These are phyloP conservation scores for Catharus bicknelli DNA, from an alignment of 2,113 vertebrate genomes.

Conservation along the genomic window DNA sequence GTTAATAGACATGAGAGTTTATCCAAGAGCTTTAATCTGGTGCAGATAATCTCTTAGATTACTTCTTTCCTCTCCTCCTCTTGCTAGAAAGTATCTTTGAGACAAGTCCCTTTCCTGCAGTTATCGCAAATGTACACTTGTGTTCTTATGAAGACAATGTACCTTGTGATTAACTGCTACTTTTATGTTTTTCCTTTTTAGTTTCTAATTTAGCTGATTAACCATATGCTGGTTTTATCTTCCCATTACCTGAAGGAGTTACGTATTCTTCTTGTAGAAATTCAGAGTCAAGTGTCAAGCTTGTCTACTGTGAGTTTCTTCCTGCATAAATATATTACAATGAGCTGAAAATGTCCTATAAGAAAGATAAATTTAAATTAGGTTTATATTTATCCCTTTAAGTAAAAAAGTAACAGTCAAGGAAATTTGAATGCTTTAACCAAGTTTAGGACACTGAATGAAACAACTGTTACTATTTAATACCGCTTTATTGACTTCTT, in stretches of 20 bases:
- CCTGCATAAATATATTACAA: background rate
- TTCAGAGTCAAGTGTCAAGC: background rate
- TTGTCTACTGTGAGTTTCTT: background rate
- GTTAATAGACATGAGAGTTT: constrained; percentile 46
- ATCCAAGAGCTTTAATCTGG: constrained; percentile 45
- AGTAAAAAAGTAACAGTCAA: background rate
- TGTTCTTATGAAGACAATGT: background rate
- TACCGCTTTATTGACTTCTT: background rate
- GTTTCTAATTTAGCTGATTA: background rate
- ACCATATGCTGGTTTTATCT: background rate
- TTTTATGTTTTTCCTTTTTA: background rate
- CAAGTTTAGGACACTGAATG: background rate
- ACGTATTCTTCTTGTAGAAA: accelerated
- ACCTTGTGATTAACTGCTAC: background rate
- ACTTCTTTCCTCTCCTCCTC: constrained; percentile 18
- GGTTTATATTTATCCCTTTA: background rate
- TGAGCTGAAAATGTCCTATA: background rate
- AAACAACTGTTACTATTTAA: background rate
- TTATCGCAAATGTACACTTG: background rate
- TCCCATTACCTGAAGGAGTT: background rate
- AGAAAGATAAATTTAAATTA: background rate
- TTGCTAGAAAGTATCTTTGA: background rate
- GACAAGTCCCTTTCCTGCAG: background rate
- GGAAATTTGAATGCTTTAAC: background rate
- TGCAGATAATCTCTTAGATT: constrained; percentile 61